These are phyloP conservation scores for Tridacna crocea DNA, from an alignment of 2,888 invertebrate genomes.

Conservation along the genomic window DNA sequence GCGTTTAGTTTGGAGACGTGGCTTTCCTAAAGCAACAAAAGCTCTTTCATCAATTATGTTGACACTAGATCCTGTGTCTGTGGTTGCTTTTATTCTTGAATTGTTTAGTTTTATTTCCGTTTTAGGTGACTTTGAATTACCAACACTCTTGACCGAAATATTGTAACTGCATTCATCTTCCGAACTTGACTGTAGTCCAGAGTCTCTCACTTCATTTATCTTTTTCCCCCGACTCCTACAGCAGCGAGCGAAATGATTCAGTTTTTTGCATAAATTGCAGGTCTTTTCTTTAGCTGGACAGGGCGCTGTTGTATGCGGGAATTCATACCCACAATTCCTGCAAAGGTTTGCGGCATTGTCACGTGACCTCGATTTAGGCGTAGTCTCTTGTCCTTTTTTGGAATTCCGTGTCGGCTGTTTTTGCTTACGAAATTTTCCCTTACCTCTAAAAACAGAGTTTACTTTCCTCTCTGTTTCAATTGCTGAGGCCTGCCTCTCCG, in stretches of 20 bases:
- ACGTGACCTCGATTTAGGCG: constrained; percentile 13
- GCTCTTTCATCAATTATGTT: constrained; percentile 58
- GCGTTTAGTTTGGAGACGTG: constrained; percentile 20
- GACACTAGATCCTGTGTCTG: too few species aligned
- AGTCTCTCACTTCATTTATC: too few species aligned
- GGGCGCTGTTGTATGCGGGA: too few species aligned
- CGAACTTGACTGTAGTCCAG: constrained; percentile 25
- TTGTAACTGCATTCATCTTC: constrained; percentile 30
- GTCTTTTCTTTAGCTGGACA: too few species aligned
- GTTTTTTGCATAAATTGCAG: too few species aligned
- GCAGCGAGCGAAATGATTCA: constrained; percentile 6
- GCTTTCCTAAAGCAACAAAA: constrained; percentile 36
- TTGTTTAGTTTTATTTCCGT: constrained; percentile 15
- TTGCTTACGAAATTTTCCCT: constrained; percentile 14
- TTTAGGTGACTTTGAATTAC: constrained; percentile 24
- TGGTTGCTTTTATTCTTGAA: constrained; percentile 7
- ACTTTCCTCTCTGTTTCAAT: constrained; percentile 44
- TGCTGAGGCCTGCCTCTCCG: constrained; percentile 46
- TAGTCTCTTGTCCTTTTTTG: constrained; percentile 2
- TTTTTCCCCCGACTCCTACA: too few species aligned
- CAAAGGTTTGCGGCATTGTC: too few species aligned
- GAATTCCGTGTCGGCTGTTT: not conserved
- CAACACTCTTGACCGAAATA: constrained; percentile 10
- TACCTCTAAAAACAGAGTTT: constrained; percentile 2
- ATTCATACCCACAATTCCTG: too few species aligned